These are phyloP conservation scores for Molossus molossus DNA, from an alignment of 2,797 vertebrate species.

Conservation along the genomic window DNA sequence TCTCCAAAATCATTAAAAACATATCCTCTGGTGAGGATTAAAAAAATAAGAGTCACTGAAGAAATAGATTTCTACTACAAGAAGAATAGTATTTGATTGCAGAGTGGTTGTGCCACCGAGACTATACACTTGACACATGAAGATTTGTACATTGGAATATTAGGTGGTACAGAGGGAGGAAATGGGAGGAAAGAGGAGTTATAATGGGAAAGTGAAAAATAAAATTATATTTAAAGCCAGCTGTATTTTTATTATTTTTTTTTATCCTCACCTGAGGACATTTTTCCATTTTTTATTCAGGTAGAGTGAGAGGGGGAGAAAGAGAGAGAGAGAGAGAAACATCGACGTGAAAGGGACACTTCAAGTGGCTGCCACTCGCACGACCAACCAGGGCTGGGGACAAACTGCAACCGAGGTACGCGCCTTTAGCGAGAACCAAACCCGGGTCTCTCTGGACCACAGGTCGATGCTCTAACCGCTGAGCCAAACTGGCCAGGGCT, in stretches of 20 bases:
- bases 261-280: too few relatives aligned
- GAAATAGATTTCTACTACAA: conserved; percentile 11
- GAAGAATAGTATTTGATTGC: conserved; percentile 16
- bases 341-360: too few relatives aligned
- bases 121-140: not conserved
- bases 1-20: not conserved
- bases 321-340: too few relatives aligned
- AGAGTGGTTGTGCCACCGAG: conserved; percentile 12
- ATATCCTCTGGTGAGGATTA: not conserved
- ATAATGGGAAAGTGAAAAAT: not conserved
- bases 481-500: not conserved
- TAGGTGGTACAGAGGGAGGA: not conserved
- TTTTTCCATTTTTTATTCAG: too few relatives aligned
- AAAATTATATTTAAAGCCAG: conserved; percentile 55
- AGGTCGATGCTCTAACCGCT: too few relatives aligned
- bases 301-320: too few relatives aligned
- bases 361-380: too few relatives aligned
- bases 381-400: too few relatives aligned
- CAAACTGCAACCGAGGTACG: too few relatives aligned
- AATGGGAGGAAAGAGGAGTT: conserved; percentile 44
- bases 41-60: not conserved
- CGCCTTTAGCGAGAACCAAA: too few relatives aligned
- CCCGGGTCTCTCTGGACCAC: too few relatives aligned
- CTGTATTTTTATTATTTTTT: not conserved
- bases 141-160: conserved; percentile 1